phyloP scores from a whole-genome alignment of 2,797 vertebrate genomes.

The Falco naumanni region DNA sequence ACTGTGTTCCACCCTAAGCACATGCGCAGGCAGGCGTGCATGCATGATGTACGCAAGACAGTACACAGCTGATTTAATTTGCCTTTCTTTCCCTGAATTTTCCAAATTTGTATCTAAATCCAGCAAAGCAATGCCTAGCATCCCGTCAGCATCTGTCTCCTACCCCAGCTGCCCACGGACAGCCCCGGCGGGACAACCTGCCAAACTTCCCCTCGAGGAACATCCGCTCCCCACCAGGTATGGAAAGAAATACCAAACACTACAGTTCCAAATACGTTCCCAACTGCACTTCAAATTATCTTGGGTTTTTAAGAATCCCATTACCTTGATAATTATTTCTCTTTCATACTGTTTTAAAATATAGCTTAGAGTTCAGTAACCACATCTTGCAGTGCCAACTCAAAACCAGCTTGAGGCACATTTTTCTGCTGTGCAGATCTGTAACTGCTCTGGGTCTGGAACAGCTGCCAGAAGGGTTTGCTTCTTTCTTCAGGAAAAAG shows the following conservation, averaged over 20 bases:
- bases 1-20: background rate
- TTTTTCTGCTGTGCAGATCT: background rate
- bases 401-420: background rate
- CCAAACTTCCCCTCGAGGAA: background rate
- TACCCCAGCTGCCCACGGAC: background rate
- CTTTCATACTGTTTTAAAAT: background rate
- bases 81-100: background rate
- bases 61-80: background rate
- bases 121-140: background rate
- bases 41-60: fast-evolving
- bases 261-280: fast-evolving
- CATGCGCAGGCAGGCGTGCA: fast-evolving
- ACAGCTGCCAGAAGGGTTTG: background rate
- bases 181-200: fast-evolving
- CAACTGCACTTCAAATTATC: background rate
- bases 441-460: background rate
- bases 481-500: background rate
- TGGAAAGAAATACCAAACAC: background rate
- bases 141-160: background rate
- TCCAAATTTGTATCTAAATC: background rate
- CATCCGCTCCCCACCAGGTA: fast-evolving
- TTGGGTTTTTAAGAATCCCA: background rate
- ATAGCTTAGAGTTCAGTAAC: background rate
- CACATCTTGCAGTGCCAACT: background rate
- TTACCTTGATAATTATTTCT: background rate